Evolutionary conservation across 2,797 vertebrate genomes (phyloP).

Genomic region (Lithobates pipiens): DNA sequence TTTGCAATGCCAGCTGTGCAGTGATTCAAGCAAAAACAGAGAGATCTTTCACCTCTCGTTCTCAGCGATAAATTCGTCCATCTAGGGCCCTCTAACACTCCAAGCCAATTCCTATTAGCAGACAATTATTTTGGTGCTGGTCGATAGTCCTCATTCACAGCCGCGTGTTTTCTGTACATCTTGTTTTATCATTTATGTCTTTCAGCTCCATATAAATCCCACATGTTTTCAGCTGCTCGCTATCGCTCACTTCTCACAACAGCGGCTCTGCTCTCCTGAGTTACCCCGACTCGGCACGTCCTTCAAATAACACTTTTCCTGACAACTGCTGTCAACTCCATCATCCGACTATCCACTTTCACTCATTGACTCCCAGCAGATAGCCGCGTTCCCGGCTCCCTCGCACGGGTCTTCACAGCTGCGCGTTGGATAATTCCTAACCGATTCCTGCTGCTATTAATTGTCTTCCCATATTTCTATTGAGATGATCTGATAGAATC

Average conservation of each 20-base stretch:
- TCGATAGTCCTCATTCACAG: not conserved
- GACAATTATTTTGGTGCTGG: not conserved
- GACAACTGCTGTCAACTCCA: constrained; percentile 41
- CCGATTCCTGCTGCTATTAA: constrained; percentile 31
- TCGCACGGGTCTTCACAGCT: constrained; percentile 11
- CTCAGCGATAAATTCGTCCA: not conserved
- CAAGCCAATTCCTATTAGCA: not conserved
- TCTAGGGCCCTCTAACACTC: not conserved
- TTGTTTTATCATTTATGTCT: constrained; percentile 26
- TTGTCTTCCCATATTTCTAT: constrained; percentile 41
- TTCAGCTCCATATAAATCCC: constrained; percentile 14
- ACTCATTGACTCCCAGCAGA: constrained; percentile 40
- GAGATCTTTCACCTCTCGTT: not conserved
- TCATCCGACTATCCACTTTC: constrained; percentile 27
- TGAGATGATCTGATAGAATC: constrained; percentile 17
- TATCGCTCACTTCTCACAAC: constrained; percentile 31
- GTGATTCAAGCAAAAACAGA: not conserved
- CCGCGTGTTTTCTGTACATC: not conserved
- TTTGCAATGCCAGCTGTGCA: not conserved
- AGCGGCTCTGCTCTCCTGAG: constrained; percentile 31
- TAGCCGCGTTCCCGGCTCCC: not conserved
- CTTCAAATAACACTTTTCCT: constrained; percentile 29
- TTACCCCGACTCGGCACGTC: constrained; percentile 17
- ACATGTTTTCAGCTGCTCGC: constrained; percentile 15
- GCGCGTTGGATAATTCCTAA: constrained; percentile 11